Evolutionary conservation across 1,140 invertebrate genomes (phyloP).

Genomic region (Aleiodes sp.): DNA sequence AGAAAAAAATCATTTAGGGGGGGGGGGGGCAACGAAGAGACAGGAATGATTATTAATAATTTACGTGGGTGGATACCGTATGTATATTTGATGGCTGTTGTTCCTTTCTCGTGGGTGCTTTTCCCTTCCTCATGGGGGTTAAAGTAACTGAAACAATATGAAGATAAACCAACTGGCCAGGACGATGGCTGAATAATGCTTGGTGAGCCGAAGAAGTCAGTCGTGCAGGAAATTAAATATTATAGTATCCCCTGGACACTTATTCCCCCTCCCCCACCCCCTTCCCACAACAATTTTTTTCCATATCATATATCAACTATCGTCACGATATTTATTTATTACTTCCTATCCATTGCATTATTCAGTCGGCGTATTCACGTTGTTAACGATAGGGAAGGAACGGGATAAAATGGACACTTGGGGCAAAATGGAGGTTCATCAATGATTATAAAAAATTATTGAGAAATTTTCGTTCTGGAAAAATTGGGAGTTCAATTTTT

Average conservation of each 20-base stretch:
- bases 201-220: slow-evolving; percentile 41
- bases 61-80: background rate
- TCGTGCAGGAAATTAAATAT: slow-evolving; percentile 59
- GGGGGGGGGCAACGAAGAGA: background rate
- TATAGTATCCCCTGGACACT: slow-evolving; percentile 38
- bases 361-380: background rate
- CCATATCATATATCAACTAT: background rate
- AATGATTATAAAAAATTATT: too few relatives aligned
- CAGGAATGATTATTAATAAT: background rate
- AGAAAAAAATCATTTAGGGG: too few relatives aligned
- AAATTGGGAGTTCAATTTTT: too few relatives aligned
- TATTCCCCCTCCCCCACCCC: too few relatives aligned
- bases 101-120: too few relatives aligned
- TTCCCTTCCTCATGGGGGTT: background rate
- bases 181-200: background rate
- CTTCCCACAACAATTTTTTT: too few relatives aligned
- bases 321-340: background rate
- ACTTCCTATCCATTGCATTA: too few relatives aligned
- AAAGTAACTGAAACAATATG: background rate
- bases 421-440: too few relatives aligned
- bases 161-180: background rate
- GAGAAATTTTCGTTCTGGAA: too few relatives aligned
- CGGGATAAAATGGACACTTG: too few relatives aligned
- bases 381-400: too few relatives aligned
- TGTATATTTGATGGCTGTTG: slow-evolving; percentile 1